Percentiles rank a stretch among this genome's conserved stretches.
These are phyloP conservation scores for Fukomys damarensis DNA, from an alignment of 2,113 vertebrate species.

Conservation along the genomic window DNA sequence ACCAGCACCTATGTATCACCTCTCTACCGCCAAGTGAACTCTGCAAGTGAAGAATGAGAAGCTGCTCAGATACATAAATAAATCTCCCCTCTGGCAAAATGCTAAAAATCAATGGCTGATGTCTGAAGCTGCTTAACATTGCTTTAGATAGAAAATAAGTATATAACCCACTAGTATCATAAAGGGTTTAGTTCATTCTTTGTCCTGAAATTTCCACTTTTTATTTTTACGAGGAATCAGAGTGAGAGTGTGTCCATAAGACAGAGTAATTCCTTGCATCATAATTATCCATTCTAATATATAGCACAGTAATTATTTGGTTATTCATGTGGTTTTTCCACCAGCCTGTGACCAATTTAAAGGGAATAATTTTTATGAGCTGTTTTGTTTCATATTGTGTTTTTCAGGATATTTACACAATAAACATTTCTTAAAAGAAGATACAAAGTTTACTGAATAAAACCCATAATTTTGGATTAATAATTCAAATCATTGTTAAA, in stretches of 20 bases:
- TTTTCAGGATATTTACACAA: background rate
- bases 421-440: background rate
- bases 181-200: background rate
- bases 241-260: background rate
- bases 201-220: background rate
- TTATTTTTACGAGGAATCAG: background rate
- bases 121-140: background rate
- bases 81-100: background rate
- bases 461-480: background rate
- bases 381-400: background rate
- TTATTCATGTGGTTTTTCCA: background rate
- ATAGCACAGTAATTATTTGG: background rate
- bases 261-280: background rate
- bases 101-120: conserved; percentile 13
- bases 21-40: background rate
- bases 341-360: background rate
- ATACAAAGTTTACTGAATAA: background rate
- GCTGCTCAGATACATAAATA: background rate
- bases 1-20: background rate
- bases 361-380: background rate
- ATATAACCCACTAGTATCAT: background rate
- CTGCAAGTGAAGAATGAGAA: background rate
- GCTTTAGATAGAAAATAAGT: background rate
- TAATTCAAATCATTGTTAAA: conserved; percentile 1
- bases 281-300: background rate